Evolutionary conservation across 2,888 invertebrate species (phyloP).

Genomic region (Lamellibrachia satsuma): DNA sequence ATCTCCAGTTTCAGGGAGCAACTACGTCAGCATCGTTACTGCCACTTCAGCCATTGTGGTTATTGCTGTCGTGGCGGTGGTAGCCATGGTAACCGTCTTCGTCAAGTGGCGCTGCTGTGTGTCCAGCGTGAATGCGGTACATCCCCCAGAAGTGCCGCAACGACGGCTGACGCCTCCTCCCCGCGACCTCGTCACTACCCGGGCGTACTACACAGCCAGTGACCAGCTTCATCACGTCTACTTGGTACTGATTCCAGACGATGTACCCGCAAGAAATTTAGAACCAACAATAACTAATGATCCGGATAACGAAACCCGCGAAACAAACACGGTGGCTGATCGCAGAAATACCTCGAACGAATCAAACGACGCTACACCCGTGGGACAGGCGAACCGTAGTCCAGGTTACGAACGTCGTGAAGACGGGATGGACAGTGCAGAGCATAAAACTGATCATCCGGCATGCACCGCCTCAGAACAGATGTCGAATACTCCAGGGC

Average conservation of each 20-base stretch:
- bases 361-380: not conserved
- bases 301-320: not conserved
- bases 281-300: not conserved
- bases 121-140: not conserved
- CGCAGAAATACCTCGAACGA: not conserved
- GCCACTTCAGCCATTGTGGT: not conserved
- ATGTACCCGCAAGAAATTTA: not conserved
- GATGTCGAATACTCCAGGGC: not conserved
- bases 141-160: not conserved
- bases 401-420: not conserved
- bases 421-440: not conserved
- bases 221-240: not conserved
- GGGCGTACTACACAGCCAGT: not conserved
- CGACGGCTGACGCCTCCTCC: not conserved
- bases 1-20: not conserved
- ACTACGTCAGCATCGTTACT: not conserved
- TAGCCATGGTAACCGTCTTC: slow-evolving; percentile 12
- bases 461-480: not conserved
- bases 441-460: not conserved
- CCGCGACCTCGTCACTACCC: not conserved
- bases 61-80: not conserved
- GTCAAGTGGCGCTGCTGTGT: not conserved
- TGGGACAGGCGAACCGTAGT: not conserved
- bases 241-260: not conserved
- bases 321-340: not conserved